Base-by-base conservation (phyloP, 23 tunicate genomes). In the Trididemnum nubilum region DNA sequence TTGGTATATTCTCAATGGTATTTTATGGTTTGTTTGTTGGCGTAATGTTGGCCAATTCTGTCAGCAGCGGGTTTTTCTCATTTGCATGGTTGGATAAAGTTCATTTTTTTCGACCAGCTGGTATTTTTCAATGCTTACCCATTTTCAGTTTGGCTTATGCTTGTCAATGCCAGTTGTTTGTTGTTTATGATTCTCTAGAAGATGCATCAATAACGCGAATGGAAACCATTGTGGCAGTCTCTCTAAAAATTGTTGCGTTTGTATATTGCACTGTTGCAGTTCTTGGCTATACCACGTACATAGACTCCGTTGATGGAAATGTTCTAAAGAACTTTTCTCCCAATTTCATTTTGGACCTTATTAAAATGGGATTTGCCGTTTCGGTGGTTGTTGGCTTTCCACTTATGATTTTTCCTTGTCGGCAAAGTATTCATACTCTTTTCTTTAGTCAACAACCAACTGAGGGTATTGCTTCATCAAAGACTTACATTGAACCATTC, bases 331-430 rank as follows among this genome's bases (percentile, higher is more conserved):
- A 85, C 69, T 94, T 94, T 9, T 84, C 91, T 0, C 85, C 86
- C 1, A 77, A 78, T 49, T 21, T 83, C 26, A 31, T 94, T 49
- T 72, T 94, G 30, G 91, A 89, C 9, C 65, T 89, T 1, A 94
- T 89, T 22, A 94, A 94, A 64, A 28, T 89, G 81, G 98, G 98
- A 19, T 94, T 94, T 85, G 98, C 98, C 1, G 37, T 71, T 24
- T 94, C 98, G 15, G 98, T 94, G 71, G 95, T 94, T 0, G 91
- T 94, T 51, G 98, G 98, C 5, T 94, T 94, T 94, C 98, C 98
- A 34, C 79, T 94, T 19, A 94, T 94, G 88, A 94, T 94, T 65
- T 94, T 85, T 65, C 98, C 98, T 12, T 94, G 98, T 44, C 31
- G 98, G 25, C 98, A 94, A 59, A 89, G 95, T 50, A 94, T 94